Conservation (phyloP, 1,140 invertebrate genomes). For the Cherax quadricarinatus region DNA sequence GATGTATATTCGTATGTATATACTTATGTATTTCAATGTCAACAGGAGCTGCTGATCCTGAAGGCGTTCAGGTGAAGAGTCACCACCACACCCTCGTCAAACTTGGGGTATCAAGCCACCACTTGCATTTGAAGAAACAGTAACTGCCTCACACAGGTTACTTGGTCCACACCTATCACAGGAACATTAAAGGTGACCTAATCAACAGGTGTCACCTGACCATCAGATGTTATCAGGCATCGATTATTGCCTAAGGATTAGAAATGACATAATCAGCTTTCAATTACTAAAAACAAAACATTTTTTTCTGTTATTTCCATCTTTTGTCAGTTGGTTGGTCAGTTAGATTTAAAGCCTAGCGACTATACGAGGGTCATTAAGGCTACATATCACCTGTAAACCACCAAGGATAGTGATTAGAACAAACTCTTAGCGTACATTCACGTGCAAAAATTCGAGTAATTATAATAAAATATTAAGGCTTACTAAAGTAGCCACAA, state of each 20-base stretch:
- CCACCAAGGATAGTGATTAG: too few species aligned
- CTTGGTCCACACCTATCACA: not conserved
- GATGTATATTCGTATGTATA: too few species aligned
- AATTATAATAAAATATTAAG: slow-evolving; percentile 14
- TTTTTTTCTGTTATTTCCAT: not conserved
- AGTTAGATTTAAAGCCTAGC: too few species aligned
- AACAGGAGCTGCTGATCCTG: not conserved
- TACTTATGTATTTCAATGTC: not conserved
- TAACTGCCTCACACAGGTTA: not conserved
- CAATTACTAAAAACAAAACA: not conserved
- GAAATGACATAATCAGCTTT: not conserved
- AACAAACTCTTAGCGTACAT: not conserved
- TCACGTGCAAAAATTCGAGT: not conserved
- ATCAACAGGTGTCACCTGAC: not conserved
- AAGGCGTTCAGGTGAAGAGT: not conserved
- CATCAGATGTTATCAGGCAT: not conserved
- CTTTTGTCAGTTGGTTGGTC: not conserved
- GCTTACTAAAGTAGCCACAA: not conserved
- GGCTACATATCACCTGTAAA: too few species aligned
- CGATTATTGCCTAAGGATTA: not conserved
- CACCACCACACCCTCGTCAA: not conserved
- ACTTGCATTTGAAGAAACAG: not conserved
- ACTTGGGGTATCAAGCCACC: not conserved
- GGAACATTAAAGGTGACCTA: not conserved
- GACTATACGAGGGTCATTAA: too few species aligned